Conservation (phyloP, 2,888 invertebrate species). For the Germaria angustata region DNA sequence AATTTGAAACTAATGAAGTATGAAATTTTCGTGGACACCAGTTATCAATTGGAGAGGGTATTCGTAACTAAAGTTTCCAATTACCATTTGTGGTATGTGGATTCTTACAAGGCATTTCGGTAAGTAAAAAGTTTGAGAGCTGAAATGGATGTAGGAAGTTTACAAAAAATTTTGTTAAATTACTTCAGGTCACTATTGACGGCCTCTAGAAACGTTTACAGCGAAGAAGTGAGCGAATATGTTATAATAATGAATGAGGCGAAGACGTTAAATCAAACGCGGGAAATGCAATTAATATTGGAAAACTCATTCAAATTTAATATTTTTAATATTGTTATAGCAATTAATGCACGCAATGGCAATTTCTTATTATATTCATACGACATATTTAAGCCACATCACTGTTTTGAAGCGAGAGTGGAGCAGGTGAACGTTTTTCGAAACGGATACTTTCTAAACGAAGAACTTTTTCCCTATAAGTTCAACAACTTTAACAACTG, state of each 20-base stretch:
- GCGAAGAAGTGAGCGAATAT: conserved; percentile 37
- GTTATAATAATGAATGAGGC: conserved; percentile 40
- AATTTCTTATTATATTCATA: conserved; percentile 44
- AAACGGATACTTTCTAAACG: conserved; percentile 38
- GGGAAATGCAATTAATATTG: conserved; percentile 32
- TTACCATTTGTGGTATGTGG: conserved; percentile 64
- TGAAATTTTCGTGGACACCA: conserved; percentile 43
- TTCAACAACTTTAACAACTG: conserved; percentile 56
- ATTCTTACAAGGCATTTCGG: conserved; percentile 52
- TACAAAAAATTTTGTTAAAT: neutral
- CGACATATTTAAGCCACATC: conserved; percentile 30
- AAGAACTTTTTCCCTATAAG: conserved; percentile 43
- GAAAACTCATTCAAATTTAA: conserved; percentile 44
- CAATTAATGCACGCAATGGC: neutral
- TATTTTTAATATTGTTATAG: conserved; percentile 54
- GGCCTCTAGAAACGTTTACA: neutral
- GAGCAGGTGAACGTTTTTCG: conserved; percentile 44
- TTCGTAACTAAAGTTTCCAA: neutral
- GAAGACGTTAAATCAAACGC: neutral
- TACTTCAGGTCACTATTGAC: conserved; percentile 33
- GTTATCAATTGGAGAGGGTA: neutral
- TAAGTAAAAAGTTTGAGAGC: no score
- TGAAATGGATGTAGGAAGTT: no score
- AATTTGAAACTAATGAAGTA: conserved; percentile 28
- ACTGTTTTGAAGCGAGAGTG: conserved; percentile 27